Conservation (phyloP, 2,797 vertebrate species). For the Anabacerthia variegaticeps region DNA sequence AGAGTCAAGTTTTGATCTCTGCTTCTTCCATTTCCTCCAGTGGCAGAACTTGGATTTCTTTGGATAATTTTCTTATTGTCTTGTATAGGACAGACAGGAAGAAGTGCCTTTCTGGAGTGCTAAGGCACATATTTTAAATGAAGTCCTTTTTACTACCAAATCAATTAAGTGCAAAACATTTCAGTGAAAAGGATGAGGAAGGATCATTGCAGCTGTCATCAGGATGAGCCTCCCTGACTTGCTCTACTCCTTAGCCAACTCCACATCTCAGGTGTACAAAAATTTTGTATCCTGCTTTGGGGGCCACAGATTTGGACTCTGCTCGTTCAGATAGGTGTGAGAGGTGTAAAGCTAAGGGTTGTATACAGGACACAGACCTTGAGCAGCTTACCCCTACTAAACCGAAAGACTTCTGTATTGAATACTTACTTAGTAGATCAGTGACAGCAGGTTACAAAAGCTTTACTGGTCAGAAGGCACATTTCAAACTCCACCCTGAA, state of each 20-base stretch:
- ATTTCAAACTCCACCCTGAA: slow-evolving; percentile 28
- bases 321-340: neutral
- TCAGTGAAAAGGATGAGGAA: neutral
- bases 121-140: neutral
- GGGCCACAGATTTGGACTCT: neutral
- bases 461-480: neutral
- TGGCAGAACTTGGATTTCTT: neutral
- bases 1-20: neutral
- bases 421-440: neutral
- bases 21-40: neutral
- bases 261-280: neutral
- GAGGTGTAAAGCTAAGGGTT: neutral
- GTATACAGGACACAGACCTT: neutral
- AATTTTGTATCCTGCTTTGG: neutral
- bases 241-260: neutral
- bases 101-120: neutral
- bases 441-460: neutral
- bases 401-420: neutral
- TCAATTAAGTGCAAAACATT: neutral
- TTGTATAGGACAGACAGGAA: neutral
- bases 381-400: neutral
- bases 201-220: neutral
- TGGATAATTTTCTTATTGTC: neutral
- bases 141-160: neutral
- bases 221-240: neutral